These are phyloP conservation scores for Heliconius hortense DNA, from an alignment of 2,888 invertebrate species.

Conservation along the genomic window DNA sequence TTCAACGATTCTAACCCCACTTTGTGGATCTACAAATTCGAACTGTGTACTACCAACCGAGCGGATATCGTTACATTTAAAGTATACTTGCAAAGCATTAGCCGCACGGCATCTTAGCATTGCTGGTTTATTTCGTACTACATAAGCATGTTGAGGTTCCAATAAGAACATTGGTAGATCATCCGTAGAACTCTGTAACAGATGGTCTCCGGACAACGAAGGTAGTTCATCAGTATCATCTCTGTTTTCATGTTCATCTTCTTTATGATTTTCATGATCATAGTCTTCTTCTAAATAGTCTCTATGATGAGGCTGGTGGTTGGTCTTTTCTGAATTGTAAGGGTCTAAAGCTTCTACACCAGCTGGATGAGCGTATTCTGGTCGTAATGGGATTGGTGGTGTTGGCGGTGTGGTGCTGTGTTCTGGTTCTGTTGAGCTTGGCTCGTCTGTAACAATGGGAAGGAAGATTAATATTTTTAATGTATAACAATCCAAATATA, in stretches of 20 bases:
- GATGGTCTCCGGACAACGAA: conserved; percentile 73
- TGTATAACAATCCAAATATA: background rate
- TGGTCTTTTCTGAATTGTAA: conserved; percentile 74
- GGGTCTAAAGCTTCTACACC: conserved; percentile 76
- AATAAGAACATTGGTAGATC: conserved; percentile 92
- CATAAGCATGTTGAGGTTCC: conserved; percentile 94
- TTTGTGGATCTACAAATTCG: conserved; percentile 94
- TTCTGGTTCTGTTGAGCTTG: conserved; percentile 67
- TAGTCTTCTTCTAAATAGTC: conserved; percentile 78
- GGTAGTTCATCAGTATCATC: conserved; percentile 78
- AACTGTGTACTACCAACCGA: conserved; percentile 86
- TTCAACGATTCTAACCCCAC: conserved; percentile 92
- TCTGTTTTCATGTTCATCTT: conserved; percentile 73
- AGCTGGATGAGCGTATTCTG: conserved; percentile 76
- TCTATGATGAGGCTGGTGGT: conserved; percentile 65
- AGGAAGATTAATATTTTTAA: background rate
- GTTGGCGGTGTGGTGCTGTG: conserved; percentile 62
- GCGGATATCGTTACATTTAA: conserved; percentile 93
- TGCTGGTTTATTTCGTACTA: conserved; percentile 95
- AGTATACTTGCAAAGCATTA: conserved; percentile 93
- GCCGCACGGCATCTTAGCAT: conserved; percentile 94
- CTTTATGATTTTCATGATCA: conserved; percentile 72
- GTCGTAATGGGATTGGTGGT: conserved; percentile 68
- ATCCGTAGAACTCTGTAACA: conserved; percentile 82
- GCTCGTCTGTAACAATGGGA: conserved; percentile 66